Conservation (phyloP, 2,888 invertebrate genomes). For the Torymus auratus region DNA sequence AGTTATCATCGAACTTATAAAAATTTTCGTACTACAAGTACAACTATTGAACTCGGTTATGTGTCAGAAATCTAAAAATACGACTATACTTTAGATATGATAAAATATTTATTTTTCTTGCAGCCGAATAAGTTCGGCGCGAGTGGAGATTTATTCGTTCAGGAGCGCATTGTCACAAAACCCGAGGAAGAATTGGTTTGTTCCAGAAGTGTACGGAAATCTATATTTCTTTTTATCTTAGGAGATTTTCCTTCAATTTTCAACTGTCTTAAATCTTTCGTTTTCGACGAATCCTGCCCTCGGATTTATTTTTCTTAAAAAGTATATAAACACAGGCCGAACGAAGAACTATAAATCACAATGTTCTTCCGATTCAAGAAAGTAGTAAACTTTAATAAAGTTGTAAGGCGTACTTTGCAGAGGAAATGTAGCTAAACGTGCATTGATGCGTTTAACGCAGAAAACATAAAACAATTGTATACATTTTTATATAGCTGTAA, state of each 20-base stretch:
- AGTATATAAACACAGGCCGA: too few species aligned
- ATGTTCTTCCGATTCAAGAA: too few species aligned
- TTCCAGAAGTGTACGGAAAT: background rate
- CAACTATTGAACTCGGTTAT: background rate
- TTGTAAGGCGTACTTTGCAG: too few species aligned
- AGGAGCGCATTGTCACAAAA: background rate
- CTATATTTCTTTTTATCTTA: slow-evolving; percentile 22
- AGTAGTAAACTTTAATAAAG: too few species aligned
- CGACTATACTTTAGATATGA: background rate
- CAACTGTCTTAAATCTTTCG: slow-evolving; percentile 4
- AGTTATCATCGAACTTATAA: background rate
- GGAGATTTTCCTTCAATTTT: background rate
- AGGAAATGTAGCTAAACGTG: too few species aligned
- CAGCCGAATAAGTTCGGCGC: background rate
- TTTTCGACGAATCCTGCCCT: background rate
- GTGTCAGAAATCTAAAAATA: too few species aligned
- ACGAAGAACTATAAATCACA: too few species aligned
- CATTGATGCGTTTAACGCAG: too few species aligned
- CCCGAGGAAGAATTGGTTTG: slow-evolving; percentile 8
- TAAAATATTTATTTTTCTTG: slow-evolving; percentile 15
- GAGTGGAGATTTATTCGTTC: slow-evolving; percentile 3
- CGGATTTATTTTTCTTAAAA: slow-evolving; percentile 11
- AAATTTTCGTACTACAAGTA: background rate
- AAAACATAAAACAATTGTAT: too few species aligned
- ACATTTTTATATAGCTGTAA: too few species aligned